A percentile compares a stretch with the other conserved stretches of the same genome.
These are phyloP conservation scores for Telenomus remus DNA, from an alignment of 1,140 invertebrate species.

Conservation along the genomic window DNA sequence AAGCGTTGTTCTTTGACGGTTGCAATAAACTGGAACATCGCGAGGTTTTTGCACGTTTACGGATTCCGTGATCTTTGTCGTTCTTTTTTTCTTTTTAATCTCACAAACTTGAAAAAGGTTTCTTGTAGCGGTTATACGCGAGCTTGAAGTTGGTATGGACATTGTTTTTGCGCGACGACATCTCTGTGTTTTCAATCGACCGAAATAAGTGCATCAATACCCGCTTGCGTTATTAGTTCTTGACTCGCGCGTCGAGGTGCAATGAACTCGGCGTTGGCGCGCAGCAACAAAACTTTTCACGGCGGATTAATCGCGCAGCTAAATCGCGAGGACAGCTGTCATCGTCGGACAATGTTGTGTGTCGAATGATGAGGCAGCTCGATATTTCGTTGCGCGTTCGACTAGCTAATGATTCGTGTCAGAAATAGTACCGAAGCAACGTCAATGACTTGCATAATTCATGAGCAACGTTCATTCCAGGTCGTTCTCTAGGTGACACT, in stretches of 20 bases:
- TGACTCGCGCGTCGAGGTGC: too few species aligned
- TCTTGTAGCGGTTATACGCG: conserved; percentile 11
- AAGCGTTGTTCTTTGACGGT: too few species aligned
- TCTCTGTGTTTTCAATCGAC: conserved; percentile 20
- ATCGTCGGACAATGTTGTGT: not conserved
- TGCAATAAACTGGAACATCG: too few species aligned
- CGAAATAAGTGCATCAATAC: conserved; percentile 39
- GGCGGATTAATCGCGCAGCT: not conserved
- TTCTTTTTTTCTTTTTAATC: not conserved
- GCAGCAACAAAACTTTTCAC: too few species aligned
- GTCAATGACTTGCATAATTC: conserved; percentile 10
- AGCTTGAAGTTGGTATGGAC: not conserved
- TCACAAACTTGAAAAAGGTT: not conserved
- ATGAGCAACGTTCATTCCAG: conserved; percentile 3
- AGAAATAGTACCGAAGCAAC: not conserved
- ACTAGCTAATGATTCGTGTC: conserved; percentile 19
- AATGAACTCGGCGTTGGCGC: too few species aligned
- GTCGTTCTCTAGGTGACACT: not conserved
- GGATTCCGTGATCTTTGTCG: too few species aligned
- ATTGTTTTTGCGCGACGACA: conserved; percentile 5
- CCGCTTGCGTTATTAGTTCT: conserved; percentile 33
- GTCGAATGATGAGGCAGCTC: not conserved
- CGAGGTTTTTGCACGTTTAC: too few species aligned
- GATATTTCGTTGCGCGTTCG: conserved; percentile 1
- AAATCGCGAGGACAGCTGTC: conserved; percentile 1